Evolutionary conservation across 2,888 invertebrate species (phyloP).

Genomic region (Aleiodes leptofemur): DNA sequence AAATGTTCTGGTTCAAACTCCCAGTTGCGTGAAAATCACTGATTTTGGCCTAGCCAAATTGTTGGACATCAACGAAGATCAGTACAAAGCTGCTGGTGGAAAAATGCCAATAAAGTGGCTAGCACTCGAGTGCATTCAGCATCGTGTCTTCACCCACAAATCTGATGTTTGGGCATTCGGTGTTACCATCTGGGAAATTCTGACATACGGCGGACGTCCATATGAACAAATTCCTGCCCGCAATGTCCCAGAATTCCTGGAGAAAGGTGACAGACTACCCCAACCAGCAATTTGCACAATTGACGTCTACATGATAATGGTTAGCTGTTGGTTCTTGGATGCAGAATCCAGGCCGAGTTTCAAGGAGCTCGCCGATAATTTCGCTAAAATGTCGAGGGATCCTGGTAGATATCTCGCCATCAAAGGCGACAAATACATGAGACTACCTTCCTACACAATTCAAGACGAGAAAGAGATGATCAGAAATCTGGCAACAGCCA

Average conservation of each 20-base stretch:
- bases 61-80: constrained; percentile 94
- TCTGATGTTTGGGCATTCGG: constrained; percentile 99
- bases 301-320: constrained; percentile 97
- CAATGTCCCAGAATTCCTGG: constrained; percentile 94
- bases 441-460: constrained; percentile 84
- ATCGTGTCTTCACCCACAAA: constrained; percentile 97
- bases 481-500: constrained; percentile 84
- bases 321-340: constrained; percentile 98
- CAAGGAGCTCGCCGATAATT: constrained; percentile 93
- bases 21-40: constrained; percentile 95
- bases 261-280: constrained; percentile 94
- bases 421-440: constrained; percentile 92
- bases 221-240: constrained; percentile 94
- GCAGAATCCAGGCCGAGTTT: constrained; percentile 96
- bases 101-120: constrained; percentile 99
- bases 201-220: constrained; percentile 96
- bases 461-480: constrained; percentile 91
- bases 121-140: constrained; percentile 97
- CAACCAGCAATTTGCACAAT: constrained; percentile 96
- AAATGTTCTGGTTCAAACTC: constrained; percentile 96
- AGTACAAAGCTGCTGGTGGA: constrained; percentile 96
- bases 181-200: constrained; percentile 98
- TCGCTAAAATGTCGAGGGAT: constrained; percentile 96
- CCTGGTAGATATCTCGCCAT: constrained; percentile 97
- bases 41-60: constrained; percentile 99